These are phyloP conservation scores for Epistrophella euchroma DNA, from an alignment of 2,888 invertebrate species.

Conservation along the genomic window DNA sequence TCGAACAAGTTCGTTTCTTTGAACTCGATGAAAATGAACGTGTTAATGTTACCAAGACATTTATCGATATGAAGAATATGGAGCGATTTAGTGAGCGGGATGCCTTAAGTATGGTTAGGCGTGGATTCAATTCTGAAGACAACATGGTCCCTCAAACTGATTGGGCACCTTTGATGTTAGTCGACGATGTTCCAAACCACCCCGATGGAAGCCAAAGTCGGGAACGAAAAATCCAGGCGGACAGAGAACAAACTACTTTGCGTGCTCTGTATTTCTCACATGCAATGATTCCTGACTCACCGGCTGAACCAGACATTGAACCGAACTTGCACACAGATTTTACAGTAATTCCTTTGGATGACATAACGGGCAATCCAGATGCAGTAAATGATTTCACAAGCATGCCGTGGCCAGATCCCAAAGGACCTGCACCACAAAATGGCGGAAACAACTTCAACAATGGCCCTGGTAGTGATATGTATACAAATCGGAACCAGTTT, in stretches of 20 bases:
- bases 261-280: slow-evolving; percentile 92
- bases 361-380: slow-evolving; percentile 92
- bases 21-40: slow-evolving; percentile 98
- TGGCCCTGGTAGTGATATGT: slow-evolving; percentile 75
- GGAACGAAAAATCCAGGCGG: slow-evolving; percentile 94
- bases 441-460: slow-evolving; percentile 63
- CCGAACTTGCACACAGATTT: slow-evolving; percentile 91
- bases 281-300: slow-evolving; percentile 93
- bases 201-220: slow-evolving; percentile 91
- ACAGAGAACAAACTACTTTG: slow-evolving; percentile 93
- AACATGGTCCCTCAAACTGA: slow-evolving; percentile 91
- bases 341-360: slow-evolving; percentile 93
- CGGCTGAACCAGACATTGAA: slow-evolving; percentile 94
- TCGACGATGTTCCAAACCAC: slow-evolving; percentile 88
- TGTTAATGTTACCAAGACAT: slow-evolving; percentile 96
- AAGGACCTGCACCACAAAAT: slow-evolving; percentile 86
- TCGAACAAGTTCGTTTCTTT: slow-evolving; percentile 94
- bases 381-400: slow-evolving; percentile 91
- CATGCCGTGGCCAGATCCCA: slow-evolving; percentile 94
- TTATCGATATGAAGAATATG: slow-evolving; percentile 95
- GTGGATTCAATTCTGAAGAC: slow-evolving; percentile 89
- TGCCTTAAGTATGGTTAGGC: slow-evolving; percentile 91
- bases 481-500: slow-evolving; percentile 78
- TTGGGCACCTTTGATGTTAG: slow-evolving; percentile 89
- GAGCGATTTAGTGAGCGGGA: slow-evolving; percentile 94